Conservation (phyloP, 1,140 invertebrate genomes). For the Agrypnia vestita region DNA sequence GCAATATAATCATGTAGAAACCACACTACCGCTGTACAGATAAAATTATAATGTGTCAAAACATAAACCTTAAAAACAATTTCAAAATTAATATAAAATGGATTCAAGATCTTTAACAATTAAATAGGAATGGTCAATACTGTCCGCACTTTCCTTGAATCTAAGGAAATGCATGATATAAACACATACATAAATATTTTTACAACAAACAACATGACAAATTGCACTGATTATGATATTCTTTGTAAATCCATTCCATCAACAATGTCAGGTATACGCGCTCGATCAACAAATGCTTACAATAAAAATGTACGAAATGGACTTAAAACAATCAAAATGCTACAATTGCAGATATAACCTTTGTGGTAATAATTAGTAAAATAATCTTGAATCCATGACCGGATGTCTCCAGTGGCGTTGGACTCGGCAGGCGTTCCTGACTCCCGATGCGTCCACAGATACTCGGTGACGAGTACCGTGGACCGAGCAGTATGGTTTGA, state of each 20-base stretch:
- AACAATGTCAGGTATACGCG: not conserved
- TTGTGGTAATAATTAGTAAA: not conserved
- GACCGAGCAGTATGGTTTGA: constrained; percentile 22
- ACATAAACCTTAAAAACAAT: constrained; percentile 43
- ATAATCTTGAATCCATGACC: constrained; percentile 35
- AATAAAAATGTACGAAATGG: not conserved
- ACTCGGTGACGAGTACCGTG: constrained; percentile 26
- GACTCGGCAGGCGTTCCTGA: not conserved
- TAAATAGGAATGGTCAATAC: constrained; percentile 40
- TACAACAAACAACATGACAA: constrained; percentile 39
- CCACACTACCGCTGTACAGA: constrained; percentile 27
- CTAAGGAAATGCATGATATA: constrained; percentile 13
- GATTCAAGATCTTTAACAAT: constrained; percentile 47
- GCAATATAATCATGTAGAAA: constrained; percentile 5
- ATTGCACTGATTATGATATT: constrained; percentile 35
- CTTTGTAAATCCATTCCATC: not conserved
- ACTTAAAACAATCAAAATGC: not conserved
- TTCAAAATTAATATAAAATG: constrained; percentile 14
- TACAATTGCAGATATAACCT: too few relatives aligned
- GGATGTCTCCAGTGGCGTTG: not conserved
- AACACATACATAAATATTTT: constrained; percentile 41
- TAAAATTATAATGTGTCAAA: constrained; percentile 40
- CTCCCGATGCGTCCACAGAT: not conserved
- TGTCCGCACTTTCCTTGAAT: not conserved
- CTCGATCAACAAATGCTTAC: too few relatives aligned